Conservation (phyloP, 2,797 vertebrate species). For the Oreochromis mossambicus region DNA sequence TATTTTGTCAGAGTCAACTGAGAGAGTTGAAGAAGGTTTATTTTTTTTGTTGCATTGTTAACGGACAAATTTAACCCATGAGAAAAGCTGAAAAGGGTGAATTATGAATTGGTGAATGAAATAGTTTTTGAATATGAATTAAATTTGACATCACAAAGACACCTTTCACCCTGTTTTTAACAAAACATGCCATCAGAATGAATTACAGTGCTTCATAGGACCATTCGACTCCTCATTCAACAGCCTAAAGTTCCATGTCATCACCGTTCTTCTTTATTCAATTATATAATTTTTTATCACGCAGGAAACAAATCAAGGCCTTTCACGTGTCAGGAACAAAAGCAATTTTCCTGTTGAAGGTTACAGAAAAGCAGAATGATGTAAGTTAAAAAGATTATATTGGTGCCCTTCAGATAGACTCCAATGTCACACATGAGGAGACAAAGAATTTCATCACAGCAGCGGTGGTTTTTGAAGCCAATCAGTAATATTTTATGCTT, state of each 20-base stretch:
- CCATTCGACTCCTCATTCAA: conserved; percentile 1
- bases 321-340: conserved; percentile 49
- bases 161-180: conserved; percentile 20
- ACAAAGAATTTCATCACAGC: conserved; percentile 53
- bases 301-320: conserved; percentile 56
- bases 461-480: conserved; percentile 31
- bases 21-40: background rate
- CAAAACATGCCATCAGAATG: conserved; percentile 2
- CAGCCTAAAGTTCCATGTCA: conserved; percentile 38
- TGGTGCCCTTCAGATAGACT: conserved; percentile 59
- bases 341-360: conserved; percentile 56
- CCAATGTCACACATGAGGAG: conserved; percentile 67
- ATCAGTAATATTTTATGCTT: conserved; percentile 59
- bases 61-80: background rate
- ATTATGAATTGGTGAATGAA: background rate
- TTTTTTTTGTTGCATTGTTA: background rate
- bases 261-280: conserved; percentile 16
- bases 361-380: conserved; percentile 41
- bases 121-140: background rate
- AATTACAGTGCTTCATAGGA: conserved; percentile 14
- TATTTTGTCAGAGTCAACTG: background rate
- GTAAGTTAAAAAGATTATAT: conserved; percentile 47
- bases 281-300: conserved; percentile 62
- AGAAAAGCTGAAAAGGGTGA: background rate
- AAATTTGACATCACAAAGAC: conserved; percentile 9